Base-by-base conservation (phyloP, 2,113 vertebrate species). In the Copsychus sechellarum region DNA sequence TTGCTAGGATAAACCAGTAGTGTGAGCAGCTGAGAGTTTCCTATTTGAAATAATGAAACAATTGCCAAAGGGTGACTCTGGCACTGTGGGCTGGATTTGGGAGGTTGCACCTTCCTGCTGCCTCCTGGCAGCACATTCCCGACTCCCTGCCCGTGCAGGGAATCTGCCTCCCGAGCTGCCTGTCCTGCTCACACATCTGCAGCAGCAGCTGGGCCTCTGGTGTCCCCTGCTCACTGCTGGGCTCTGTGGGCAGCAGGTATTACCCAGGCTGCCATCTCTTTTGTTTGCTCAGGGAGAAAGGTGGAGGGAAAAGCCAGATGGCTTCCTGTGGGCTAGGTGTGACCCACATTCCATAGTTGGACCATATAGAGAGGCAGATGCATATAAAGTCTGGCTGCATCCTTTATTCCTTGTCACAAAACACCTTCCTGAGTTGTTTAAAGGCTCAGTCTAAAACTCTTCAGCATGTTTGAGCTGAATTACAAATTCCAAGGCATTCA, bases 281-380 rank as follows among this genome's bases (percentile, higher is more conserved):
- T 25, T 42, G 20, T 61, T 82, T 82, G 74, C 81, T 65, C 0
- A 2, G 70, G 71, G 74, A 61, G 24, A 65, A 76, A 64, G 81
- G 91, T 81, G 40, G 47, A 74, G 81, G 65, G 22, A 79, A 92
- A 74, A 90, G 69, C 25, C 92, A 94, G 93, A 61, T 95, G 95
- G 92, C 21, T 82, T 93, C 54, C 45, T 31, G 85, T 48, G 57
- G 92, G 81, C 66, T 95, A 36, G 79, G 50, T 86, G 71, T 88
- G 90, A 93, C 95, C 92, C 85, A 70, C 45, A 53, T 85, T 72
- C 62, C 69, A 11, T 77, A 50, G 65, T 6, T 38, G 81, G 66
- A 50, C 88, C 88, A 20, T 80, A 80, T 53, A 88, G 92, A 88
- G 92, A 94, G 81, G 53, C 81, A 86, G 66, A 87, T 80, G 85